A percentile compares a stretch with the other conserved stretches of the same genome.
These are phyloP conservation scores for Gari tellinella DNA, from an alignment of 2,888 invertebrate genomes.

Conservation along the genomic window DNA sequence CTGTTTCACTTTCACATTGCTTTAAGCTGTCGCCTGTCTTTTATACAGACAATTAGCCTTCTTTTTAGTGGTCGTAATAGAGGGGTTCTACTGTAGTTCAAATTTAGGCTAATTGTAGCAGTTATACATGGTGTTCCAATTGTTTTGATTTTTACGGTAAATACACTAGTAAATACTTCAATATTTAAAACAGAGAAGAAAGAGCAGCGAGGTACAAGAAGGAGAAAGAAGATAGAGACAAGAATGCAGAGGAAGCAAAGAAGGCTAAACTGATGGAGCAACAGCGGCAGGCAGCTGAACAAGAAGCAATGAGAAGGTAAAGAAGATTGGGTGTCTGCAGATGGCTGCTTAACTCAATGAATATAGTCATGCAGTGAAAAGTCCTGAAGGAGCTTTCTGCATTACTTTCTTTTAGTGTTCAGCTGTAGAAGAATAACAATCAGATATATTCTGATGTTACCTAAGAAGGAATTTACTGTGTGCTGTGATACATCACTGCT, in stretches of 20 bases:
- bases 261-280: conserved; percentile 73
- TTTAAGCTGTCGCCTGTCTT: too few relatives aligned
- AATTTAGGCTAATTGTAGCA: not conserved
- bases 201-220: conserved; percentile 80
- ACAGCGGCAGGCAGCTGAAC: conserved; percentile 74
- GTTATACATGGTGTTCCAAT: not conserved
- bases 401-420: too few relatives aligned
- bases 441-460: too few relatives aligned
- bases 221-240: conserved; percentile 63
- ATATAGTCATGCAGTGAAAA: too few relatives aligned
- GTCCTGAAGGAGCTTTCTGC: too few relatives aligned
- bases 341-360: too few relatives aligned
- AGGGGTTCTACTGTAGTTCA: not conserved
- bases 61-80: too few relatives aligned
- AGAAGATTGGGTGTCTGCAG: not conserved
- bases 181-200: conserved; percentile 77
- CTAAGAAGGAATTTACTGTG: too few relatives aligned
- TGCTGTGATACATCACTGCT: too few relatives aligned
- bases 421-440: too few relatives aligned
- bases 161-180: conserved; percentile 3
- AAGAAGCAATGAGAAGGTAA: conserved; percentile 80
- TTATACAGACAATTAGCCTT: too few relatives aligned
- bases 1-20: too few relatives aligned
- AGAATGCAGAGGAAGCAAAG: conserved; percentile 27
- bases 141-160: not conserved